Evolutionary conservation across 2,113 vertebrate species (phyloP).

Genomic region (Paradoxurus hermaphroditus): DNA sequence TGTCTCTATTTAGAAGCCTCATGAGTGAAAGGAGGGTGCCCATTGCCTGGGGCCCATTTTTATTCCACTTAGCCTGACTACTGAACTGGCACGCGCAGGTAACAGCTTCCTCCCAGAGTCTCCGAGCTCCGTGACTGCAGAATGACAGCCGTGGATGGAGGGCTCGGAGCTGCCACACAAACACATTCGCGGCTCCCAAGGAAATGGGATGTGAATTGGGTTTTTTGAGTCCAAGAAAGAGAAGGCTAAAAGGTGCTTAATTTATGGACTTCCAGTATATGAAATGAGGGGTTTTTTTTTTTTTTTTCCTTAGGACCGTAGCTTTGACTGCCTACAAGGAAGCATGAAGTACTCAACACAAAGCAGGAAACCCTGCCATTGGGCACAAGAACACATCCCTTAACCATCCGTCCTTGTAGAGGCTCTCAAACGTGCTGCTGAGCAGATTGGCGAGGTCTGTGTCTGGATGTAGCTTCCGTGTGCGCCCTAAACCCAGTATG

Average conservation of each 20-base stretch:
- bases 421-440: background rate
- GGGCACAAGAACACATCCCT: background rate
- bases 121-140: background rate
- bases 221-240: background rate
- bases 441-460: background rate
- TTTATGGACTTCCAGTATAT: background rate
- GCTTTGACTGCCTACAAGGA: background rate
- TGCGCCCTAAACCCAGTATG: background rate
- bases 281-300: background rate
- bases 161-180: background rate
- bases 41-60: background rate
- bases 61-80: conserved; percentile 28
- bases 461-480: background rate
- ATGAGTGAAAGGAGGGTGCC: background rate
- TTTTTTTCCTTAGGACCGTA: background rate
- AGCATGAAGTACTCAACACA: background rate
- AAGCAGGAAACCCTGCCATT: background rate
- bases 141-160: background rate
- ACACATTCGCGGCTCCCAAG: background rate
- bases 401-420: background rate
- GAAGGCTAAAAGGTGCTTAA: conserved; percentile 36
- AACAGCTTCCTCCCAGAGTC: background rate
- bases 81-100: background rate
- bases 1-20: background rate
- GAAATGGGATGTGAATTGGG: background rate